Evolutionary conservation across 1,140 invertebrate genomes (phyloP), one percentile per base, ranked within the genome.

Genomic region (Cydia fagiglandana): DNA sequence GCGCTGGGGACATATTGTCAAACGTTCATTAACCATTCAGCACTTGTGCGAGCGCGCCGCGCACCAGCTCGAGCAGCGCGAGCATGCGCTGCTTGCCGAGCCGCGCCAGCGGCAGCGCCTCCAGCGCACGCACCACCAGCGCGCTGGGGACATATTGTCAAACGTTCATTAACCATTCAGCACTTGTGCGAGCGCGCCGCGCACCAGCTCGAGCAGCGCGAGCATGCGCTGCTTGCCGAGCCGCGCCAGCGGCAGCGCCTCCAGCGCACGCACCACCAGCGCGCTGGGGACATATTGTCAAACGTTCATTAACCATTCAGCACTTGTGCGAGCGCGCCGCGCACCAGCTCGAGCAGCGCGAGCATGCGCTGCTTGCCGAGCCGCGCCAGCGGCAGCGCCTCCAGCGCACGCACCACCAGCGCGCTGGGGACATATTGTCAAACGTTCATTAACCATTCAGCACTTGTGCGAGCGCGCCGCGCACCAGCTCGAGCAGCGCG

Each of bases 41-140:
- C n/a, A n/a, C 93, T 13, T 94, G 84, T 85, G 97, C 98, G 38
- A 98, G 93, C 61, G 95, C 94, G 77, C 96, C 97, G 78, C 97
- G 96, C 34, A 98, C 95, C 73, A 99, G 95, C 80, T 98, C 97
- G 82, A 96, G 95, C 13, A 98, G 94, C 30, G 97, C 97, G 91
- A 96, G 95, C 93, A 98, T 95, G 81, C 98, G 97, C 86, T 98
- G 97, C 84, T 97, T 97, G 0, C 96, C 96, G 2, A 98, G 93
- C 79, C 96, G 94, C 53, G 95, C 94, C 30, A 94, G 86, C 20
- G 97, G 96, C 53, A 98, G 88, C 64, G 94, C 94, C 66, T 94
- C 93, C 13, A 96, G 88, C 56, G 96, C 92, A 75, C 95, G 93
- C 15, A 92, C 94, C 83, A 94, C 94, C 84, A 93, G 93, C 75